Evolutionary conservation across 2,888 invertebrate genomes (phyloP).

Genomic region (Pseudoips prasinana): DNA sequence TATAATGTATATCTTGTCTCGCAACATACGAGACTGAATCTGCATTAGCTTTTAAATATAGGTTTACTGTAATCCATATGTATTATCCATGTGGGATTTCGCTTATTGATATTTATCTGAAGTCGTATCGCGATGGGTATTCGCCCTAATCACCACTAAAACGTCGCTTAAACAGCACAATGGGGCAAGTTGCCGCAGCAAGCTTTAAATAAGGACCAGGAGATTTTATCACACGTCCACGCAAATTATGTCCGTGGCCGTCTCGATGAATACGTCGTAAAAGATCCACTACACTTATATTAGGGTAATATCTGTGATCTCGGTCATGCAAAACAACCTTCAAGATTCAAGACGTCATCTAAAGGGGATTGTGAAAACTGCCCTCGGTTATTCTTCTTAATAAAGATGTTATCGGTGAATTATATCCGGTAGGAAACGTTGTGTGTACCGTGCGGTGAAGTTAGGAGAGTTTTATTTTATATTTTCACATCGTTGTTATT

Average conservation of each 20-base stretch:
- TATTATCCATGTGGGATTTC: too few species aligned
- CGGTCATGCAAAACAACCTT: conserved; percentile 59
- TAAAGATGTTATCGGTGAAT: conserved; percentile 44
- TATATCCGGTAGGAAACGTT: conserved; percentile 20
- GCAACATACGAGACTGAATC: too few species aligned
- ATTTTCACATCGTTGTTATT: conserved; percentile 24
- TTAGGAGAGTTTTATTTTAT: conserved; percentile 20
- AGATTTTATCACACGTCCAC: conserved; percentile 65
- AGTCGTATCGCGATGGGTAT: conserved; percentile 24
- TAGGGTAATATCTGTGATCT: conserved; percentile 65
- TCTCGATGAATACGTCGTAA: conserved; percentile 57
- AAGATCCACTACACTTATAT: conserved; percentile 63
- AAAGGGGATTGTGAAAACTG: conserved; percentile 36
- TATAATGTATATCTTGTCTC: too few species aligned
- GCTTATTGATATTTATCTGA: conserved; percentile 27
- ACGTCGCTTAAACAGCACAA: conserved; percentile 55
- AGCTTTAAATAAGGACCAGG: conserved; percentile 47
- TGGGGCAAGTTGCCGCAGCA: conserved; percentile 35
- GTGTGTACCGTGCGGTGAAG: conserved; percentile 4
- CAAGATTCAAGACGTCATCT: conserved; percentile 44
- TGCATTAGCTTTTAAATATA: too few species aligned
- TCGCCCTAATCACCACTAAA: conserved; percentile 43
- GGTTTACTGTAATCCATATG: too few species aligned
- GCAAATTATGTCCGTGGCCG: conserved; percentile 58
- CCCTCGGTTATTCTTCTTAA: conserved; percentile 38